These are phyloP conservation scores for Elysia crispata DNA, from an alignment of 2,888 invertebrate genomes.

Conservation along the genomic window DNA sequence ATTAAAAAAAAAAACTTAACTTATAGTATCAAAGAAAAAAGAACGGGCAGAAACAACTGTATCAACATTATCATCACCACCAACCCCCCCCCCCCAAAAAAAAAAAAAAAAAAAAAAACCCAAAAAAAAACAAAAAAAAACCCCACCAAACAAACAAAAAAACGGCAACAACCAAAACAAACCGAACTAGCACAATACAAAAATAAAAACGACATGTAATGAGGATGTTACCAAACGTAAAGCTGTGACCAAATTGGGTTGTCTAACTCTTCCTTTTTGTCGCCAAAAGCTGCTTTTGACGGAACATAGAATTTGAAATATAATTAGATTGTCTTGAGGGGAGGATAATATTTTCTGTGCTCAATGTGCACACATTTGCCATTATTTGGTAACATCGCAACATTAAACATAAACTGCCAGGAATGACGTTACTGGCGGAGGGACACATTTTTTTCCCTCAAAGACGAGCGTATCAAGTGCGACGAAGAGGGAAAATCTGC, in stretches of 20 bases:
- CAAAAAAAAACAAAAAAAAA: background rate
- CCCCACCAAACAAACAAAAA: background rate
- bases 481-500: background rate
- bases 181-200: too few relatives aligned
- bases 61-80: background rate
- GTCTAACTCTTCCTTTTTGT: too few relatives aligned
- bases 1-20: too few relatives aligned
- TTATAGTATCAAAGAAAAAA: background rate
- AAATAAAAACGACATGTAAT: too few relatives aligned
- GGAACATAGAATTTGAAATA: too few relatives aligned
- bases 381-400: too few relatives aligned
- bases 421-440: conserved; percentile 25
- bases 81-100: background rate
- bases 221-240: too few relatives aligned
- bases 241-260: too few relatives aligned
- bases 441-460: background rate
- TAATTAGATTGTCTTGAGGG: too few relatives aligned
- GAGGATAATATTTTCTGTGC: background rate
- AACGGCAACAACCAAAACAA: background rate
- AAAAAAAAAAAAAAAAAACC: background rate
- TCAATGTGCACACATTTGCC: background rate
- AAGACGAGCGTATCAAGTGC: background rate
- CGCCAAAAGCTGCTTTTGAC: too few relatives aligned
- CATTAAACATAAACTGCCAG: conserved; percentile 20
- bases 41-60: background rate